Evolutionary conservation across 1,140 invertebrate species (phyloP), one percentile per base, ranked within the genome.

Genomic region (Physella acuta): DNA sequence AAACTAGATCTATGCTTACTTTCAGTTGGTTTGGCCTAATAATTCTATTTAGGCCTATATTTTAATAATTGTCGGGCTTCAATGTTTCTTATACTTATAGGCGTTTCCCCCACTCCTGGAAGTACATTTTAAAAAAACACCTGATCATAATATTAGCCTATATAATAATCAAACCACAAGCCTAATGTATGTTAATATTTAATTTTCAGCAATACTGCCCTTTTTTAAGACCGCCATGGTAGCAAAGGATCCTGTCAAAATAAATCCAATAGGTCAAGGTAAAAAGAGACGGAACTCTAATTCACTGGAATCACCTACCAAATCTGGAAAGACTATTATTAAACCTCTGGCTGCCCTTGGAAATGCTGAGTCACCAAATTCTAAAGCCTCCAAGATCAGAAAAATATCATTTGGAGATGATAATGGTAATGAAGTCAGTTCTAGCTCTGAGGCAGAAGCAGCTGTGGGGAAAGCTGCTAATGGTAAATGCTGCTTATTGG

Each of bases 361-460:
- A 30, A 37, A 34, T n/a, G 30, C 52, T 1, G 64, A 67, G 4
- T 56, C 51, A 20, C 64, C 44, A 49, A 67, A 67, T 39, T 20
- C 52, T 11, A 67, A 67, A 37, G 34, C 39, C 16, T 31, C 44
- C 1, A 62, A 64, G 37, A 53, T 31, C n/a, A 3, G 64, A 16
- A 55, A 28, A 67, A 24, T 55, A 56, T 36, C 31, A 14, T n/a
- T 8, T 14, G 1, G 11, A 56, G 64, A 67, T 28, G 53, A 31
- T 8, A 67, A 56, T 55, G 52, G 36, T 49, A n/a, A 67, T 37
- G 64, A 67, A 51, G 64, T 67, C 24, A 67, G 64, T 39, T 67
- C 64, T 14, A 55, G 51, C 33, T 67, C 64, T 55, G 64, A 67
- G 44, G 64, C 64, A 11, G 63, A 65, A n/a, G 24, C 63, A 17